Evolutionary conservation across 2,113 vertebrate species (phyloP), one percentile per base, ranked within the genome.

Genomic region (Xyrauchen texanus): DNA sequence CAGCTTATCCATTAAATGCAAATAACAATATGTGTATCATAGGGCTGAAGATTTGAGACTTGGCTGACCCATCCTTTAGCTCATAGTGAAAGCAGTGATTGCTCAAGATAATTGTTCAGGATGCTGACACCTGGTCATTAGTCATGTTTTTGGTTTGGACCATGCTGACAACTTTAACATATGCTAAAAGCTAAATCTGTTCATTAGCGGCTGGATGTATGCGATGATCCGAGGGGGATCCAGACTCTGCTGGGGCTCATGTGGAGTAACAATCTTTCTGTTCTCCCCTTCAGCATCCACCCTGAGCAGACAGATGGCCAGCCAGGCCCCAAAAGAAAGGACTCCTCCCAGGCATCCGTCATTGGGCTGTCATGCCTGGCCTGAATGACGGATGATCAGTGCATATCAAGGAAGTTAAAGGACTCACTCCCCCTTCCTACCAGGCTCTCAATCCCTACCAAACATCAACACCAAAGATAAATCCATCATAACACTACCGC

Each of bases 371-470:
- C 88, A 86, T 87, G 80, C 87, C 86, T 68, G 82, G 76, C 83
- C 85, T 64, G 68, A 81, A 89, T 91, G 89, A 90, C 86, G 83
- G 85, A 90, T 88, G 87, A 88, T 85, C 86, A 69, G 85, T 83
- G 85, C 61, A 71, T 70, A 82, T 61, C 15, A 21, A 78, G 72
- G 58, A 75, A 67, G 42, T 47, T 45, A 46, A 63, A 67, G 42
- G 68, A 75, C 72, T 76, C 66, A 34, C 21, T 34, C 15, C 73
- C 67, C 49, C 66, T 47, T 21, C 63, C 60, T 53, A 16, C 49
- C 58, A 57, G 7, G 21, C 21, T 34, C 21, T 34, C 21, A 34
- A 34, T 55, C 8, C 58, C 11, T 55, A 66, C 45, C 52, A 15
- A 49, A 44, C 60, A 70, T 68, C 52, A 15, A 58, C 12, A 6